A percentile compares a stretch with the other conserved stretches of the same genome.
These are phyloP conservation scores for Sinocyclocheilus grahami DNA, from an alignment of 2,113 vertebrate species.

Conservation along the genomic window DNA sequence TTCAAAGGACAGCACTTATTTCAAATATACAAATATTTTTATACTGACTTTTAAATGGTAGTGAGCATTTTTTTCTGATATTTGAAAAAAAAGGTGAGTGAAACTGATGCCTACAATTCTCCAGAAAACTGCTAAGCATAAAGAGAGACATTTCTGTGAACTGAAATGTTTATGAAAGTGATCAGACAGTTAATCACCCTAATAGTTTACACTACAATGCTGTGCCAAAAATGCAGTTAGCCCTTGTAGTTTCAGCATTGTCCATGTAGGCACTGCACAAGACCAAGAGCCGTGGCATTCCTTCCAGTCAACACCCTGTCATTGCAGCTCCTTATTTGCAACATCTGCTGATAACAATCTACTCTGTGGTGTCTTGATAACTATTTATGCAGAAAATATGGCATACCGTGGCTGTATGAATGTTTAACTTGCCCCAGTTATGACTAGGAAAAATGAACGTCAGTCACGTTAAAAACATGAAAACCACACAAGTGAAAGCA, in stretches of 20 bases:
- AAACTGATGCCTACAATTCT: neutral
- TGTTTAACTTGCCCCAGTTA: neutral
- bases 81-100: neutral
- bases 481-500: constrained; percentile 2
- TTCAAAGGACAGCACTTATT: neutral
- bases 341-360: constrained; percentile 70
- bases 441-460: constrained; percentile 31
- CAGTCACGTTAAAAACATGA: neutral
- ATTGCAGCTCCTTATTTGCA: constrained; percentile 57
- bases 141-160: neutral
- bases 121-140: neutral
- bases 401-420: constrained; percentile 35
- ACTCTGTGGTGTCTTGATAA: constrained; percentile 36
- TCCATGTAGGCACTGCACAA: constrained; percentile 56
- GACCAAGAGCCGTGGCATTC: constrained; percentile 61
- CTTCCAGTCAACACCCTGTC: constrained; percentile 66
- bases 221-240: constrained; percentile 46
- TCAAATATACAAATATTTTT: neutral
- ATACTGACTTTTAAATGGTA: neutral
- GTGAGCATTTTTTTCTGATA: neutral
- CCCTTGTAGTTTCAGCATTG: constrained; percentile 50
- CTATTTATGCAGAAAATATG: constrained; percentile 48
- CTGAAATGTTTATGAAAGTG: neutral
- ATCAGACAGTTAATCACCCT: too few species aligned
- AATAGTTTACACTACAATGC: constrained; percentile 46